phyloP scores from a whole-genome alignment of 1,140 invertebrate species.

The honey bee (Apis mellifera) region Amel_HAv3.1 CM009931.2:26169501-26170000 shows the following conservation, averaged over 20 bases:
- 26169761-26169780: background rate
- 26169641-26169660: too few relatives aligned
- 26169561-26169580: background rate
- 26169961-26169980: background rate
- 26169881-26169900: background rate
- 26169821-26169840: background rate
- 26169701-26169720: too few relatives aligned
- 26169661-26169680: too few relatives aligned
- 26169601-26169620: too few relatives aligned
- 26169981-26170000: slow-evolving; percentile 7
- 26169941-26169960: background rate
- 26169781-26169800: background rate
- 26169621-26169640: too few relatives aligned
- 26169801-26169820: background rate
- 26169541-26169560: background rate
- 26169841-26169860: background rate
- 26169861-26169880: background rate
- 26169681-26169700: too few relatives aligned
- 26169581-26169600: background rate
- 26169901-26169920: background rate
- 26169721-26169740: background rate
- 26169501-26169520: background rate
- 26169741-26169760: background rate
- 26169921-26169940: slow-evolving; percentile 5
- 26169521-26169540: background rate